These are phyloP conservation scores for Liasis olivaceus DNA, from an alignment of 2,797 vertebrate genomes.

Conservation along the genomic window DNA sequence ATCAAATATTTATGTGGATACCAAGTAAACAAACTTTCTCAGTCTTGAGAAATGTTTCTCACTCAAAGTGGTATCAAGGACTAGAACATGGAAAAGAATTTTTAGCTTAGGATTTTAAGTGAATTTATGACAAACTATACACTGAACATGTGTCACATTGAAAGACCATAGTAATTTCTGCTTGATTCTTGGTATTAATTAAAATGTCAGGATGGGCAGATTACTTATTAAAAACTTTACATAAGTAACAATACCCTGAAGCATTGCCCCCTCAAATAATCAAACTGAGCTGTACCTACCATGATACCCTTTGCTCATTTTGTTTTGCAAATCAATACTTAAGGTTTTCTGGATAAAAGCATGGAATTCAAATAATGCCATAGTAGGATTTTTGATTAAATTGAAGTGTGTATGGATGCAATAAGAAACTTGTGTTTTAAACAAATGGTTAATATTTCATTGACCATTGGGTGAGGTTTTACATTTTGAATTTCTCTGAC, in stretches of 20 bases:
- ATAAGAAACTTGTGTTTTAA: background rate
- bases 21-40: background rate
- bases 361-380: conserved; percentile 35
- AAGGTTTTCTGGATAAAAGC: conserved; percentile 33
- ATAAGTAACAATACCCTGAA: background rate
- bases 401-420: background rate
- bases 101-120: background rate
- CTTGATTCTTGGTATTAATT: background rate
- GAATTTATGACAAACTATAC: background rate
- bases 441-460: conserved; percentile 11
- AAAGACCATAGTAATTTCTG: background rate
- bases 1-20: background rate
- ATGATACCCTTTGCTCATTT: conserved; percentile 39
- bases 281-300: conserved; percentile 14
- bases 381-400: conserved; percentile 33
- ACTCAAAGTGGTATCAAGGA: background rate
- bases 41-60: background rate
- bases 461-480: background rate
- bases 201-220: background rate
- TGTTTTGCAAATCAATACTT: conserved; percentile 59
- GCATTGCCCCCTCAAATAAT: background rate
- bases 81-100: background rate
- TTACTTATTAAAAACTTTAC: background rate
- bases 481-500: conserved; percentile 24
- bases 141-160: background rate